Conservation (phyloP, 2,113 vertebrate species). For the Asarcornis scutulata region DNA sequence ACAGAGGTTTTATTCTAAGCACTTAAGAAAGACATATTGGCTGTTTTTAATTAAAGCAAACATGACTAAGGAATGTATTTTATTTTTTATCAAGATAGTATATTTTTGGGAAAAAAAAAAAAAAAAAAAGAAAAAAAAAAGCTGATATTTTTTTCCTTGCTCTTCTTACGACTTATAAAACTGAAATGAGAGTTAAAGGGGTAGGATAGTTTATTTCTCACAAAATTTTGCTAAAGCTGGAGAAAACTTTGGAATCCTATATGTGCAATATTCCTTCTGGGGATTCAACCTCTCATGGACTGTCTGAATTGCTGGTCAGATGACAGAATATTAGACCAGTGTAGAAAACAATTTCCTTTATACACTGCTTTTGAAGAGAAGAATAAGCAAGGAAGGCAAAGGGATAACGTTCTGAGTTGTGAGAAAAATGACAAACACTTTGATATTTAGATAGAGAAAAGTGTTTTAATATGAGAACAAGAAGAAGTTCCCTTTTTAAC, state of each 20-base stretch:
- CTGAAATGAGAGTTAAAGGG: not conserved
- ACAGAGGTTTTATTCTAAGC: not conserved
- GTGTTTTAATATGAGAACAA: not conserved
- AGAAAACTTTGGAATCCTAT: not conserved
- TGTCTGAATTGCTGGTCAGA: not conserved
- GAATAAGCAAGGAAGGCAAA: not conserved
- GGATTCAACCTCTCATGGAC: not conserved
- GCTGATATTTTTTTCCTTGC: not conserved
- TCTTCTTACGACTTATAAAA: not conserved
- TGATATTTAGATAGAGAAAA: not conserved
- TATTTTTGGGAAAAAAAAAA: not conserved
- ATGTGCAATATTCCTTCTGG: not conserved
- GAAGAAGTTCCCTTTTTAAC: not conserved
- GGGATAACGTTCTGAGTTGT: not conserved
- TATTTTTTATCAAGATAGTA: not conserved
- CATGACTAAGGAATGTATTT: not conserved
- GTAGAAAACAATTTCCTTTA: not conserved
- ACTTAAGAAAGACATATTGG: not conserved
- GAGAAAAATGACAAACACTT: not conserved
- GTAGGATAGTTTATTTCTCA: not conserved
- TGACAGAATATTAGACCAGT: not conserved
- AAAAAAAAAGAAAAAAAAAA: not conserved
- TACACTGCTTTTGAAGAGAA: not conserved
- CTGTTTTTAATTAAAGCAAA: not conserved
- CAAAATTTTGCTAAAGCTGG: not conserved